These are phyloP conservation scores for Schizotus pectinicornis DNA, from an alignment of 2,888 invertebrate genomes.

Conservation along the genomic window DNA sequence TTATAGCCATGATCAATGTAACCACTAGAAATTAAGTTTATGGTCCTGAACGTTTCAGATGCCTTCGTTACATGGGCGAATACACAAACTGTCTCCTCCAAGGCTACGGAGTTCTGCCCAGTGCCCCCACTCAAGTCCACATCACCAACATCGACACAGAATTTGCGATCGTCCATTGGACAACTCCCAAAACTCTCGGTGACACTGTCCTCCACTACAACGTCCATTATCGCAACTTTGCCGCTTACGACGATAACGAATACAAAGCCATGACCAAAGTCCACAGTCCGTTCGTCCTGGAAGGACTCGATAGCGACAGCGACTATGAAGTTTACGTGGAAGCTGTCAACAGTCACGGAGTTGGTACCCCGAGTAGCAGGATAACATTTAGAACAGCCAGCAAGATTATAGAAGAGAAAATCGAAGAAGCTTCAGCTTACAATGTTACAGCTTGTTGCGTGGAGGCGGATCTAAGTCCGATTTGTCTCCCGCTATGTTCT, in stretches of 20 bases:
- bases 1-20: too few species aligned
- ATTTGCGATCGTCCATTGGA: slow-evolving; percentile 82
- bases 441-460: slow-evolving; percentile 83
- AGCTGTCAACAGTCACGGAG: slow-evolving; percentile 80
- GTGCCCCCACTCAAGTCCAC: slow-evolving; percentile 72
- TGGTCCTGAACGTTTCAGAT: slow-evolving; percentile 62
- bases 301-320: slow-evolving; percentile 73
- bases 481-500: slow-evolving; percentile 79
- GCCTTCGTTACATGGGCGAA: slow-evolving; percentile 80
- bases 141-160: slow-evolving; percentile 77
- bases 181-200: slow-evolving; percentile 70
- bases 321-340: slow-evolving; percentile 83
- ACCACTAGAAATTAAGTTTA: too few species aligned
- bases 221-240: slow-evolving; percentile 55
- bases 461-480: slow-evolving; percentile 69
- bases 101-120: slow-evolving; percentile 83
- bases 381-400: slow-evolving; percentile 78
- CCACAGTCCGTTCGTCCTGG: slow-evolving; percentile 76
- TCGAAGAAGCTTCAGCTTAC: slow-evolving; percentile 68
- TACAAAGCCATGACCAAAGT: slow-evolving; percentile 57
- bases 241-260: slow-evolving; percentile 52
- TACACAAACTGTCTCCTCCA: slow-evolving; percentile 83
- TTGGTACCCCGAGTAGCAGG: slow-evolving; percentile 76
- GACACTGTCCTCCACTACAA: slow-evolving; percentile 69
- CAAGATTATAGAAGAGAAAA: slow-evolving; percentile 67